phyloP scores from a whole-genome alignment of 2,888 invertebrate genomes.

The Sinotaia quadrata region DNA sequence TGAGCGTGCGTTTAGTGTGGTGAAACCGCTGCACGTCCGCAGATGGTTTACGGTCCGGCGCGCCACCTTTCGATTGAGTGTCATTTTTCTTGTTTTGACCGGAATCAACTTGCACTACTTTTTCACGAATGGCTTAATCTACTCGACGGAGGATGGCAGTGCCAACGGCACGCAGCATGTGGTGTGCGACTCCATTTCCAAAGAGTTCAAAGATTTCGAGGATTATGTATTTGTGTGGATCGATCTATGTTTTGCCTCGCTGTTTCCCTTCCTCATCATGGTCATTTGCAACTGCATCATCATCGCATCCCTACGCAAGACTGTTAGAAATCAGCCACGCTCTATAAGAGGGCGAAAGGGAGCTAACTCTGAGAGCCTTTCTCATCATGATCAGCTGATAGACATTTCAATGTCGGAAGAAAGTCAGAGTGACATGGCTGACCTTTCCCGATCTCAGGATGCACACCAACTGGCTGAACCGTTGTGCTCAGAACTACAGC shows the following conservation, averaged over 20 bases:
- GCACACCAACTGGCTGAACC: neutral
- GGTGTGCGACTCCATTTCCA: neutral
- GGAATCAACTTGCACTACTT: constrained; percentile 14
- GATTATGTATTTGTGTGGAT: constrained; percentile 17
- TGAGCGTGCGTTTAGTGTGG: constrained; percentile 10
- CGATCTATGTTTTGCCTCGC: constrained; percentile 10
- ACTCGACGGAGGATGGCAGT: neutral
- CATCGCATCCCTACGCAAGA: neutral
- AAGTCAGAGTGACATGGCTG: neutral
- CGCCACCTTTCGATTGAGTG: neutral
- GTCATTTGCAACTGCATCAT: constrained; percentile 2
- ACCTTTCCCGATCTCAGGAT: neutral
- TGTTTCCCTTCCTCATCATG: constrained; percentile 21
- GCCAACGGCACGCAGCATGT: neutral
- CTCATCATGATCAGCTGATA: neutral
- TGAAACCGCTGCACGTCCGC: constrained; percentile 11
- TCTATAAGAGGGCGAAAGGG: neutral
- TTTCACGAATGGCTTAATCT: constrained; percentile 14
- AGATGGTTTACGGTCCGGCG: constrained; percentile 15
- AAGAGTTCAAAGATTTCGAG: constrained; percentile 8
- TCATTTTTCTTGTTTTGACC: neutral
- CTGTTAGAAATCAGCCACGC: neutral
- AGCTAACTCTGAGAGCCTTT: neutral
- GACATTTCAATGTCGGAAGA: neutral
- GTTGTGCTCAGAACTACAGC: too few species aligned